Base-by-base conservation (phyloP, 2,797 vertebrate genomes). In the Orestias chungarensis region DNA sequence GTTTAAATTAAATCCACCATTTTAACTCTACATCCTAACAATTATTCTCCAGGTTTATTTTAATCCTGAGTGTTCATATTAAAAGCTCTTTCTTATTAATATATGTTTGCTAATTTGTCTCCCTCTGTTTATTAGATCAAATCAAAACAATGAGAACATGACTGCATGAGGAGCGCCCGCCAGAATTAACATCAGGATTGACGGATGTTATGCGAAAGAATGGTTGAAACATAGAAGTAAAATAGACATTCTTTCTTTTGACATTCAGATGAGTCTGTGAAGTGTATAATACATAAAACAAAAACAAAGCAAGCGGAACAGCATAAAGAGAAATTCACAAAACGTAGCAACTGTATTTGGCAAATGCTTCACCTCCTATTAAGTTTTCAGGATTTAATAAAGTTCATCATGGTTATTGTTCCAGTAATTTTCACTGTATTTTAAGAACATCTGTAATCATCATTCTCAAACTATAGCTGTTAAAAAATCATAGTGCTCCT, bases 81-180 rank as follows among this genome's bases (percentile, higher is more conserved):
- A 2, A 62, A 42, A 2, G 0, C 59, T 49, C 5, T 43, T 38
- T 10, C 10, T 68, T 17, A 10, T 23, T 38, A 50, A 33, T 10
- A 25, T 17, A 14, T 23, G 18, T 25, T 12, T 47, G 18, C 15
- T 44, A 61, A 46, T 7, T 3, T 17, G 12, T 35, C 40, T 62
- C 54, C 62, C 78, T 7, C 59, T 31, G 0, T 40, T 76, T 81
- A 79, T 9, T 88, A 95, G 94, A 95, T 93, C 94, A 95, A 89
- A 95, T 95, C 87, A 93, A 93, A 91, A 87, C 91, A 75, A 87
- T 93, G 89, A 93, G 87, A 93, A 94, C 91, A 54, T 95, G 92
- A 95, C 76, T 59, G 43, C 55, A 44, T 92, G 74, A 82, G 74
- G 71, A 67, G 9, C 38, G 27, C 68, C 18, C 27, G 1, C 4